phyloP scores from a whole-genome alignment of 2,888 invertebrate species.

The Acheta domesticus region DNA sequence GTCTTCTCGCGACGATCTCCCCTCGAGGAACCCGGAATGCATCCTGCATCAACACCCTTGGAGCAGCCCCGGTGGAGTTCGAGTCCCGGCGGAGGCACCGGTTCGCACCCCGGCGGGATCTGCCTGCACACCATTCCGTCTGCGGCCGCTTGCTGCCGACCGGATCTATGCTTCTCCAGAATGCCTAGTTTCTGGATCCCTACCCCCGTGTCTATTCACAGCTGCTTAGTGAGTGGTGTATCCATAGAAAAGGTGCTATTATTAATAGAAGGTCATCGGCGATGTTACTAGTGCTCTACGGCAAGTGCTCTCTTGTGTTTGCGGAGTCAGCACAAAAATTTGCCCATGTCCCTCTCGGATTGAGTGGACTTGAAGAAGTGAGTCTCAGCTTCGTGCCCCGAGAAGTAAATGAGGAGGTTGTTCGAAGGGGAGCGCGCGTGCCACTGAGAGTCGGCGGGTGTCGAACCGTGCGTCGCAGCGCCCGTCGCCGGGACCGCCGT shows the following conservation, averaged over 20 bases:
- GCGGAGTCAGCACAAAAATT: no score
- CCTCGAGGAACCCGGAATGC: no score
- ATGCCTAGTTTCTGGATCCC: neutral
- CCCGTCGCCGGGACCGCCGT: neutral
- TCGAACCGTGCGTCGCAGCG: neutral
- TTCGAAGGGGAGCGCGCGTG: neutral
- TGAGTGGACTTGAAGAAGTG: neutral
- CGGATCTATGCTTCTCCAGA: neutral
- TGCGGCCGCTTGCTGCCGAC: neutral
- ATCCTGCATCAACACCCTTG: no score
- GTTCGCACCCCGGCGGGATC: neutral
- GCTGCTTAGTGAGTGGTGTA: neutral
- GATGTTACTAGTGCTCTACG: neutral
- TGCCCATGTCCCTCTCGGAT: neutral
- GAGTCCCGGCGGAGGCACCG: neutral
- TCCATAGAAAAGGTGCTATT: slow-evolving; percentile 7
- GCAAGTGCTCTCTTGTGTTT: neutral
- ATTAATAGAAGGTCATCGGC: neutral
- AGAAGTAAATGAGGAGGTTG: neutral
- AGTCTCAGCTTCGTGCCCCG: neutral
- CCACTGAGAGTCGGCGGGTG: neutral
- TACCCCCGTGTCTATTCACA: slow-evolving; percentile 5
- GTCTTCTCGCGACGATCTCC: no score
- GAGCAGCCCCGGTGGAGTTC: no score
- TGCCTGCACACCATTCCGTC: neutral